Percentiles rank a stretch among this genome's conserved stretches.
phyloP scores from a whole-genome alignment of 1,140 invertebrate genomes.

The Sinonovacula constricta region DNA sequence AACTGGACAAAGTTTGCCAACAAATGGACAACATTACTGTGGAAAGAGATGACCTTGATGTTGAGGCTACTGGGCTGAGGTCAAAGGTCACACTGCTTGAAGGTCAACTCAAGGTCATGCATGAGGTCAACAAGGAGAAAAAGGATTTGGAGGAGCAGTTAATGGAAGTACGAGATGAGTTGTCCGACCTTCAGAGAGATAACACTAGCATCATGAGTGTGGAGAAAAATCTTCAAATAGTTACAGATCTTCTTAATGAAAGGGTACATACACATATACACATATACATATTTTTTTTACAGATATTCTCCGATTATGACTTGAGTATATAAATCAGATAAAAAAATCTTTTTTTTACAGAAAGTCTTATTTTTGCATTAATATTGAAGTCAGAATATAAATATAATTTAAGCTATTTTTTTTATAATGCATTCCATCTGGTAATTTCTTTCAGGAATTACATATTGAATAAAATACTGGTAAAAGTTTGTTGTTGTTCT shows the following conservation, averaged over 20 bases:
- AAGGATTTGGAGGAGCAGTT: slow-evolving; percentile 26
- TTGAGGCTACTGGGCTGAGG: slow-evolving; percentile 32
- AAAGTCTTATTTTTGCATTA: too few relatives aligned
- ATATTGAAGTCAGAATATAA: too few relatives aligned
- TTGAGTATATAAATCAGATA: too few relatives aligned
- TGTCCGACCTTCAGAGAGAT: slow-evolving; percentile 24
- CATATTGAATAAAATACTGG: too few relatives aligned
- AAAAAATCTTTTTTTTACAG: too few relatives aligned
- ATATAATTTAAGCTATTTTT: too few relatives aligned
- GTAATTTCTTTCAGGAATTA: too few relatives aligned
- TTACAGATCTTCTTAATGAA: slow-evolving; percentile 41
- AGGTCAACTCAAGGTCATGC: slow-evolving; percentile 42
- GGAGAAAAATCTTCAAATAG: slow-evolving; percentile 37
- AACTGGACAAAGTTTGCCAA: slow-evolving; percentile 37
- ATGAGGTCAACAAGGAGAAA: slow-evolving; percentile 36
- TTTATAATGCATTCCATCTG: too few relatives aligned
- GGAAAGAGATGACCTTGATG: slow-evolving; percentile 47
- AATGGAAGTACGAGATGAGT: slow-evolving; percentile 4
- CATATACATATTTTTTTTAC: too few relatives aligned
- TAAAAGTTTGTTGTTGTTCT: too few relatives aligned
- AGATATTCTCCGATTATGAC: too few relatives aligned
- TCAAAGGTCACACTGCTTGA: slow-evolving; percentile 43
- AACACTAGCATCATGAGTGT: slow-evolving; percentile 23
- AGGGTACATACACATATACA: too few relatives aligned
- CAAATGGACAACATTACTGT: slow-evolving; percentile 22